phyloP scores from a whole-genome alignment of 2,113 vertebrate genomes.

The Sapajus apella region DNA sequence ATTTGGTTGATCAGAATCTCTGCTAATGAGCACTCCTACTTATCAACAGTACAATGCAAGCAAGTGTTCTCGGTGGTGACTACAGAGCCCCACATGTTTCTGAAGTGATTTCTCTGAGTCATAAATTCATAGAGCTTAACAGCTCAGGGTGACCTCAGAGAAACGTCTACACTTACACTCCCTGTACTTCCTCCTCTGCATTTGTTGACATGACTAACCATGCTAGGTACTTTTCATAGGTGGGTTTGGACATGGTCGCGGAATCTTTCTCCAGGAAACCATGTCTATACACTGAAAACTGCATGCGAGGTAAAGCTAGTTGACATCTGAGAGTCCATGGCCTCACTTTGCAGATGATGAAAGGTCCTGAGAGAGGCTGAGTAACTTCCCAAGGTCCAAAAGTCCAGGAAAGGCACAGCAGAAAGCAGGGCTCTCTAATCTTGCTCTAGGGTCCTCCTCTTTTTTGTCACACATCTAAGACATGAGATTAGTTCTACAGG shows the following conservation, averaged over 20 bases:
- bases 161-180: background rate
- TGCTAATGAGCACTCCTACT: conserved; percentile 72
- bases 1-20: conserved; percentile 74
- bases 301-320: background rate
- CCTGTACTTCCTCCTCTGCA: background rate
- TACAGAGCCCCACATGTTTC: conserved; percentile 7
- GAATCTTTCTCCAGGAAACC: background rate
- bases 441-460: background rate
- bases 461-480: background rate
- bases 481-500: background rate
- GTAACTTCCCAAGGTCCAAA: background rate
- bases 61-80: conserved; percentile 63
- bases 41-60: background rate
- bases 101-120: conserved; percentile 39
- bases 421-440: background rate
- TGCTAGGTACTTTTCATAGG: background rate
- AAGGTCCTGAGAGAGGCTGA: background rate
- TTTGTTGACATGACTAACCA: background rate
- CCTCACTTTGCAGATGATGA: background rate
- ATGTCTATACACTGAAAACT: background rate
- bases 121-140: conserved; percentile 39
- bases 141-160: conserved; percentile 5
- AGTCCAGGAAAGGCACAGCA: background rate
- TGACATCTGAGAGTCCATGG: background rate
- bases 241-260: background rate